Evolutionary conservation across 2,113 vertebrate species (phyloP), one percentile per base, ranked within the genome.

Genomic region (Indicator indicator): DNA sequence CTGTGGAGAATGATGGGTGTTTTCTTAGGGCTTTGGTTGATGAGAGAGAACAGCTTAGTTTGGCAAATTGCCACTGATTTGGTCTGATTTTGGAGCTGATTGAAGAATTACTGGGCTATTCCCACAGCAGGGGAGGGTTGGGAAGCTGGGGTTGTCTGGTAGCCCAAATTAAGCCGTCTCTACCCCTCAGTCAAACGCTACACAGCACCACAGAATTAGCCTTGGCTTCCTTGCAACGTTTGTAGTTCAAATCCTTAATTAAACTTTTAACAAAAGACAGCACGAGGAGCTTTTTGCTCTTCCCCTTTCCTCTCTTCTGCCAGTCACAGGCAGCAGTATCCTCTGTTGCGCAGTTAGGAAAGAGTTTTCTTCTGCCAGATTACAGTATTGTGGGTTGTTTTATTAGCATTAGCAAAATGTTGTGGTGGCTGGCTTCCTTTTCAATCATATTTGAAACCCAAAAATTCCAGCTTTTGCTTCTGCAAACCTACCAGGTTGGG

Each of bases 391-490:
- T 1, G 2, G 1, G 2, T 0, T 5, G 59, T 86, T 58, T 54
- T 67, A n/a, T 54, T 54, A 83, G 33, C 1, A 2, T 33, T 28
- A 74, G 60, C 9, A 71, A 73, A 56, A 14, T 59, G 16, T 16
- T 50, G 32, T 27, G 26, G 52, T 44, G 71, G 26, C 38, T 4
- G 15, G 13, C 62, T 86, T 86, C n/a, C 30, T 86, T 32, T 71
- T 82, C 59, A 24, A 17, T 74, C 17, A 4, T 38, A 16, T 72
- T 38, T 69, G 32, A 88, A 90, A 40, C 6, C 46, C 63, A 23
- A 33, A 60, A 64, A 9, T 0, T 0, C 4, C 3, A 6, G 8
- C 5, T 48, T 79, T 76, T 54, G 16, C 20, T 20, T 77, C 28
- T 70, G 42, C 27, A 52, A 50, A 86, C 28, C 50, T 36, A 21